Percentiles rank a stretch among this genome's conserved stretches.
Conservation (phyloP, 2,888 invertebrate species). For the Macaria liturata region DNA sequence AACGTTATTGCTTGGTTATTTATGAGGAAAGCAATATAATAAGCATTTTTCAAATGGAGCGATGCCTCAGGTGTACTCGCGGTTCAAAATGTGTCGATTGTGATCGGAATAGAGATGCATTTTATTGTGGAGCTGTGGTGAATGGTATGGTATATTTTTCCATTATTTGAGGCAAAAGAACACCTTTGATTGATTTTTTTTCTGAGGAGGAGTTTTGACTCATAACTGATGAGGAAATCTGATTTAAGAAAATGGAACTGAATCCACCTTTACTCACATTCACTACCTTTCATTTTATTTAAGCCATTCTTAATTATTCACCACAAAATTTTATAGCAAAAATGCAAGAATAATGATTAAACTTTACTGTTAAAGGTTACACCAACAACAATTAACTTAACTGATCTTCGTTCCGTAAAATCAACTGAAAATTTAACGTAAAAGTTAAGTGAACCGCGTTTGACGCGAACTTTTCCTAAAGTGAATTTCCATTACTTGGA, state of each 20-base stretch:
- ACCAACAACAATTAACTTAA: too few relatives aligned
- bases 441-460: slow-evolving; percentile 11
- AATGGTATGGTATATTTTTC: slow-evolving; percentile 3
- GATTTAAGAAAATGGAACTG: too few relatives aligned
- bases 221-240: too few relatives aligned
- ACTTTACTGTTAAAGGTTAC: too few relatives aligned
- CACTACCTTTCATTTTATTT: too few relatives aligned
- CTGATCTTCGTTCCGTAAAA: too few relatives aligned
- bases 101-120: slow-evolving; percentile 81
- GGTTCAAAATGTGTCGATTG: slow-evolving; percentile 77
- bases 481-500: slow-evolving; percentile 17
- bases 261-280: too few relatives aligned
- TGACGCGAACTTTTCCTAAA: slow-evolving; percentile 18
- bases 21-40: slow-evolving; percentile 68
- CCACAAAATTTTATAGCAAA: too few relatives aligned
- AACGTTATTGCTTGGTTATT: slow-evolving; percentile 45
- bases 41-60: slow-evolving; percentile 69
- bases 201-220: too few relatives aligned
- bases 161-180: neutral
- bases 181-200: too few relatives aligned
- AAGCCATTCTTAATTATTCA: too few relatives aligned
- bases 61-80: slow-evolving; percentile 71
- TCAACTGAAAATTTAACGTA: neutral
- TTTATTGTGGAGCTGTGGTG: slow-evolving; percentile 71
- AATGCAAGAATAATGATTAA: too few relatives aligned